phyloP scores from a whole-genome alignment of 2,888 invertebrate genomes.

The Biston betularia region DNA sequence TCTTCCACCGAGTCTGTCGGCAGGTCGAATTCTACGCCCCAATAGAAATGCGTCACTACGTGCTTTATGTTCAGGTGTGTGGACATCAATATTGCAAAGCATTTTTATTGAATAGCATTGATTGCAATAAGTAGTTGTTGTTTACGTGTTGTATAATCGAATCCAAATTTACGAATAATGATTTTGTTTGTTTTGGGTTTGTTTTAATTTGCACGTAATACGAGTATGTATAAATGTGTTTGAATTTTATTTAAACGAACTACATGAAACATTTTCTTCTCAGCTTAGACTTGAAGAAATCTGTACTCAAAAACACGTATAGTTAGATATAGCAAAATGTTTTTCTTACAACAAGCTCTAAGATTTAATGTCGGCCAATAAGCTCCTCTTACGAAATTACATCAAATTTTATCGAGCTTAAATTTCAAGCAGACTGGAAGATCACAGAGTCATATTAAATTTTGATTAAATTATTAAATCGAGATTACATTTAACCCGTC shows the following conservation, averaged over 20 bases:
- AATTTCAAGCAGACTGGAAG: slow-evolving; percentile 15
- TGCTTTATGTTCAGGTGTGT: slow-evolving; percentile 25
- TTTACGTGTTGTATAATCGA: too few species aligned
- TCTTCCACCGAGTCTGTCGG: slow-evolving; percentile 79
- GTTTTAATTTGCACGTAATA: too few species aligned
- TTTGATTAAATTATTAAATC: slow-evolving; percentile 14
- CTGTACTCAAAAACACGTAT: too few species aligned
- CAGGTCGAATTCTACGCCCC: slow-evolving; percentile 81
- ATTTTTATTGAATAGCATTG: slow-evolving; percentile 34
- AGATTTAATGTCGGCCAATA: not conserved
- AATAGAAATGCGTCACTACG: slow-evolving; percentile 61
- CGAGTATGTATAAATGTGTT: too few species aligned
- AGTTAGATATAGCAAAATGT: too few species aligned
- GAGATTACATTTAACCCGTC: slow-evolving; percentile 10
- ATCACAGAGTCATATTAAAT: slow-evolving; percentile 8
- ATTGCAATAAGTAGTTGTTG: not conserved
- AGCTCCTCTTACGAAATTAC: not conserved
- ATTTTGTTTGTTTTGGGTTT: too few species aligned
- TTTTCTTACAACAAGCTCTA: too few species aligned
- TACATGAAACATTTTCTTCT: too few species aligned
- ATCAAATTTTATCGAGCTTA: slow-evolving; percentile 9
- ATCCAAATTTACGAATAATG: too few species aligned
- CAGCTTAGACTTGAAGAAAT: too few species aligned
- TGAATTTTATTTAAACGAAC: too few species aligned
- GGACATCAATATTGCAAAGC: slow-evolving; percentile 42